A percentile compares a stretch with the other conserved stretches of the same genome.
These are phyloP conservation scores for Protosalanx chinensis DNA, from an alignment of 2,797 vertebrate species.

Conservation along the genomic window DNA sequence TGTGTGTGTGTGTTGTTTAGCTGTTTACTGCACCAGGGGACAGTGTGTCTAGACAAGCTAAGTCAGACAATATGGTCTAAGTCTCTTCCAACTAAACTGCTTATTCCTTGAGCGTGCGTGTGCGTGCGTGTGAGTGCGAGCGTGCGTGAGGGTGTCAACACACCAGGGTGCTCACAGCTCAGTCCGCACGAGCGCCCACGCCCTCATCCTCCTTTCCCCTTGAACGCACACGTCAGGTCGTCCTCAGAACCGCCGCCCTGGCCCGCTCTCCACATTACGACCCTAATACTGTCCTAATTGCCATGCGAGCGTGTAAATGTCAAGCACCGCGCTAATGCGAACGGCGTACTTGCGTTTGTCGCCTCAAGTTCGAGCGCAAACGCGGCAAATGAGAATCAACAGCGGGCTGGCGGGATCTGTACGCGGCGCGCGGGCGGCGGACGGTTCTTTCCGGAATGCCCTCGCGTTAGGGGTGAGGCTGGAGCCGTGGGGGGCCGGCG, in stretches of 20 bases:
- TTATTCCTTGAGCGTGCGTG: neutral
- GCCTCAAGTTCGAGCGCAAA: conserved; percentile 54
- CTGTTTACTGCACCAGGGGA: neutral
- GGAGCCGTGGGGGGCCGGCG: too few species aligned
- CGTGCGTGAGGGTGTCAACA: neutral
- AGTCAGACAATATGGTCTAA: neutral
- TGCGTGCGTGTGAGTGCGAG: neutral
- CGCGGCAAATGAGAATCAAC: conserved; percentile 45
- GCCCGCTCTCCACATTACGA: conserved; percentile 58
- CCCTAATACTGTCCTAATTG: conserved; percentile 64
- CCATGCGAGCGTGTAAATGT: conserved; percentile 67
- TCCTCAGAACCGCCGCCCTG: conserved; percentile 42
- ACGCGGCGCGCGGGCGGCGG: conserved; percentile 31
- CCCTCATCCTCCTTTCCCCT: conserved; percentile 32
- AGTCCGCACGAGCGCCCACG: conserved; percentile 31
- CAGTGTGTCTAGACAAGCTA: neutral
- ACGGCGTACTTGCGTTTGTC: conserved; percentile 50
- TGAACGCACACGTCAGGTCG: conserved; percentile 39
- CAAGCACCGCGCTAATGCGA: conserved; percentile 65
- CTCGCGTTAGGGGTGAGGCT: too few species aligned
- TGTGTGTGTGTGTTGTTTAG: neutral
- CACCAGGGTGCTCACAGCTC: conserved; percentile 12
- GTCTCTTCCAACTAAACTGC: neutral
- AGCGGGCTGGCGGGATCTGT: conserved; percentile 38
- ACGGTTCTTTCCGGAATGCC: too few species aligned